Evolutionary conservation across 2,113 vertebrate genomes (phyloP).

Genomic region (Bos indicus): DNA sequence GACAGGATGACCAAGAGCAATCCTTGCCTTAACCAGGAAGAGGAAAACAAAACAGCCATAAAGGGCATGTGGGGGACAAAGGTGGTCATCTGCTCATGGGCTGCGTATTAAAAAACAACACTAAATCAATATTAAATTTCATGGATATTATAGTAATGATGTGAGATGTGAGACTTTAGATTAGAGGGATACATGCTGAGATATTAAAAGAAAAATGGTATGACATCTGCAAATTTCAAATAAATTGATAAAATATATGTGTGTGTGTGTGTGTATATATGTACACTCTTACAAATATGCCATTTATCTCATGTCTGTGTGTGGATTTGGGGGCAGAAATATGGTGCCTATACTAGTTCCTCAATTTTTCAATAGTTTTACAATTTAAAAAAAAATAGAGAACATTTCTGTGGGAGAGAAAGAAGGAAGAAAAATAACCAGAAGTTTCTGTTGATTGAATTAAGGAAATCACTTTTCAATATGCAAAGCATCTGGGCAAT

Average conservation of each 20-base stretch:
- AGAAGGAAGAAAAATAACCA: neutral
- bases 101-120: neutral
- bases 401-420: neutral
- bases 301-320: neutral
- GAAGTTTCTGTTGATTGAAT: neutral
- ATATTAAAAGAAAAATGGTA: too few relatives aligned
- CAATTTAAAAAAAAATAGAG: neutral
- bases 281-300: neutral
- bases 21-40: neutral
- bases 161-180: neutral
- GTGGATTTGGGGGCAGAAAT: neutral
- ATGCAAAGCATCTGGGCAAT: neutral
- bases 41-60: neutral
- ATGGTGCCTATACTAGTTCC: neutral
- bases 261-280: rapidly evolving
- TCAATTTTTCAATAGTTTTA: neutral
- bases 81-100: too few relatives aligned
- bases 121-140: neutral
- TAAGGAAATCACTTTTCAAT: neutral
- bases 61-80: too few relatives aligned
- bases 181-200: neutral
- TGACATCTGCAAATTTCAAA: neutral
- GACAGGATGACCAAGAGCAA: neutral
- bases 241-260: neutral
- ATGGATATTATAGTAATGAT: rapidly evolving